phyloP scores from a whole-genome alignment of 2,113 vertebrate genomes.

The Alosa alosa region DNA sequence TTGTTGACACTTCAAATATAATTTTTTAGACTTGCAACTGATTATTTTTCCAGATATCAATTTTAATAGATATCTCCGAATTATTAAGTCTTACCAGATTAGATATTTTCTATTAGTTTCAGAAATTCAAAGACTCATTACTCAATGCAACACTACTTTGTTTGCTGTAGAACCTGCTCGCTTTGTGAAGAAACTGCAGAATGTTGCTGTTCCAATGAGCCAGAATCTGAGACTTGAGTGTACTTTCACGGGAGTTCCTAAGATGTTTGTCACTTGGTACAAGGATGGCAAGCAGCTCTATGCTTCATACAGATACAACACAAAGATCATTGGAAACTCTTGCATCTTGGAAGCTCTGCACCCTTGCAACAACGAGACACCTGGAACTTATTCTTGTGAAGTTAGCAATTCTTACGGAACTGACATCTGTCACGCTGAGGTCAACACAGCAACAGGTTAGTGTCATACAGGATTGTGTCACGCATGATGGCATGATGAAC shows the following conservation, averaged over 20 bases:
- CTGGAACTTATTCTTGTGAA: slow-evolving; percentile 79
- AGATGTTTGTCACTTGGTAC: slow-evolving; percentile 74
- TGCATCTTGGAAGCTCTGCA: slow-evolving; percentile 73
- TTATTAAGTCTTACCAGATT: neutral
- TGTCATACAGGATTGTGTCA: neutral
- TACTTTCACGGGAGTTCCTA: slow-evolving; percentile 70
- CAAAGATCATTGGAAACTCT: slow-evolving; percentile 60
- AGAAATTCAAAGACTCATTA: neutral
- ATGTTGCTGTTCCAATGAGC: slow-evolving; percentile 50
- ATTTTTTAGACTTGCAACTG: neutral
- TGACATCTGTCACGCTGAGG: slow-evolving; percentile 74
- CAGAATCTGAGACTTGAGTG: neutral
- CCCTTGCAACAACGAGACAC: slow-evolving; percentile 65
- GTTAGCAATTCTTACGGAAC: slow-evolving; percentile 77
- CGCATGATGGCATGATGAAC: slow-evolving; percentile 66
- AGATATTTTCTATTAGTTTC: neutral
- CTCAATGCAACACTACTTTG: neutral
- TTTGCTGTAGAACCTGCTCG: neutral
- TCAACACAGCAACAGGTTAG: slow-evolving; percentile 51
- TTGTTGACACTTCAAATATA: neutral
- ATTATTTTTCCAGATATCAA: neutral
- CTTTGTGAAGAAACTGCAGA: slow-evolving; percentile 72
- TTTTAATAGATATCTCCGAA: neutral
- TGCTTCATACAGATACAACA: slow-evolving; percentile 51
- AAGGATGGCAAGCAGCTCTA: slow-evolving; percentile 77